phyloP scores from a whole-genome alignment of 1,140 invertebrate species.

The Lethocerus indicus region DNA sequence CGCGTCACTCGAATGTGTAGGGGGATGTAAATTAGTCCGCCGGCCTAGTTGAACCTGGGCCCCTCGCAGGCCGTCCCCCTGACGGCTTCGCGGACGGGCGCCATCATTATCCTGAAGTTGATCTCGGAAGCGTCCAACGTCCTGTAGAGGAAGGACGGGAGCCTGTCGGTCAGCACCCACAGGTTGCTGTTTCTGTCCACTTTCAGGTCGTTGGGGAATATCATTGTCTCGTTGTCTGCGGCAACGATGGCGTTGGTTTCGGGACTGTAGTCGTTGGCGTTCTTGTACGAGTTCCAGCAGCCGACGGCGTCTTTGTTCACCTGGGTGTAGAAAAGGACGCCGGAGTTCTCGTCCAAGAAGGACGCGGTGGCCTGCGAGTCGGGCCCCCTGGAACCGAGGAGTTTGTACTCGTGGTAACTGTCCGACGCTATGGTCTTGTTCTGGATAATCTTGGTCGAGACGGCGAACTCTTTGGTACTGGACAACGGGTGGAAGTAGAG shows the following conservation, averaged over 20 bases:
- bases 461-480: constrained; percentile 51
- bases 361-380: constrained; percentile 56
- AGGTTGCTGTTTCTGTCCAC: constrained; percentile 49
- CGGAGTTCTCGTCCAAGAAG: constrained; percentile 48
- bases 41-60: too few relatives aligned
- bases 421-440: constrained; percentile 39
- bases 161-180: constrained; percentile 53
- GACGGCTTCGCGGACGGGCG: constrained; percentile 43
- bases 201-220: constrained; percentile 62
- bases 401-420: constrained; percentile 45
- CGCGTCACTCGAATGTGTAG: too few relatives aligned
- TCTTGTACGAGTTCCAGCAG: constrained; percentile 50
- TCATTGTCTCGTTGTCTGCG: constrained; percentile 47
- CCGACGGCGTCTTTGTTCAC: constrained; percentile 57
- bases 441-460: constrained; percentile 31
- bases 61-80: constrained; percentile 46
- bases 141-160: constrained; percentile 51
- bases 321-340: constrained; percentile 56
- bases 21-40: too few relatives aligned
- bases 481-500: constrained; percentile 61
- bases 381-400: constrained; percentile 44
- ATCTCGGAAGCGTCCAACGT: constrained; percentile 41
- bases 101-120: constrained; percentile 53
- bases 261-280: constrained; percentile 15
- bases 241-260: constrained; percentile 34